Percentiles rank a stretch among this genome's conserved stretches.
Evolutionary conservation across 2,113 vertebrate genomes (phyloP).

Genomic region (Smithornis capensis): DNA sequence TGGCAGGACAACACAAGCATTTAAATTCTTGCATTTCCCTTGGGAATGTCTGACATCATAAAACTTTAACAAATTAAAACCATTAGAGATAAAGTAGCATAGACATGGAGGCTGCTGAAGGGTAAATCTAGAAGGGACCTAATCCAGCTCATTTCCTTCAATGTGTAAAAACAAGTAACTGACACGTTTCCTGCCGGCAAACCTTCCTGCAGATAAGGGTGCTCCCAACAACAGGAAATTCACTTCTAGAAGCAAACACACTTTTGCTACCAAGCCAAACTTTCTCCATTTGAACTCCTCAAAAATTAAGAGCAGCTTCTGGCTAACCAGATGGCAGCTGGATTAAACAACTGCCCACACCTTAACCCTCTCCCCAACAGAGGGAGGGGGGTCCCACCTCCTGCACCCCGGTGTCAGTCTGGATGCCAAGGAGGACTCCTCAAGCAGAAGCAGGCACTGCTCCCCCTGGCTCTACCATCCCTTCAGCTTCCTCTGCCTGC

Average conservation of each 20-base stretch:
- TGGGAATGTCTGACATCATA: not conserved
- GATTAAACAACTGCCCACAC: not conserved
- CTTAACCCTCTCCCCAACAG: not conserved
- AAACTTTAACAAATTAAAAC: conserved; percentile 14
- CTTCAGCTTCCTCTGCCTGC: not conserved
- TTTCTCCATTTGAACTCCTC: conserved; percentile 21
- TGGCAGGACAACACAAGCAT: not conserved
- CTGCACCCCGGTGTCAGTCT: not conserved
- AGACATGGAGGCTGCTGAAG: not conserved
- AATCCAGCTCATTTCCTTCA: conserved; percentile 74
- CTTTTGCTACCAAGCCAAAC: conserved; percentile 13
- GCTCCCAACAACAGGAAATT: conserved; percentile 71
- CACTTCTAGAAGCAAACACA: conserved; percentile 46
- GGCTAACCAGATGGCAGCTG: not conserved
- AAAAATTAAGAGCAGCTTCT: not conserved
- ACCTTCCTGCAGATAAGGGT: conserved; percentile 76
- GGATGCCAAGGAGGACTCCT: not conserved
- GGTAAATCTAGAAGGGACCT: conserved; percentile 58
- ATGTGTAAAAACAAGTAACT: conserved; percentile 77
- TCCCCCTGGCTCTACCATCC: not conserved
- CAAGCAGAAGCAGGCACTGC: not conserved
- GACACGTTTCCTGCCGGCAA: conserved; percentile 78
- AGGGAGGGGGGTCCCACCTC: not conserved
- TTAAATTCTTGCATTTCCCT: not conserved
- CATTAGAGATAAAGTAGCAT: not conserved